A percentile compares a stretch with the other conserved stretches of the same genome.
phyloP scores from a whole-genome alignment of 2,113 vertebrate species.

The Oryzias curvinotus region DNA sequence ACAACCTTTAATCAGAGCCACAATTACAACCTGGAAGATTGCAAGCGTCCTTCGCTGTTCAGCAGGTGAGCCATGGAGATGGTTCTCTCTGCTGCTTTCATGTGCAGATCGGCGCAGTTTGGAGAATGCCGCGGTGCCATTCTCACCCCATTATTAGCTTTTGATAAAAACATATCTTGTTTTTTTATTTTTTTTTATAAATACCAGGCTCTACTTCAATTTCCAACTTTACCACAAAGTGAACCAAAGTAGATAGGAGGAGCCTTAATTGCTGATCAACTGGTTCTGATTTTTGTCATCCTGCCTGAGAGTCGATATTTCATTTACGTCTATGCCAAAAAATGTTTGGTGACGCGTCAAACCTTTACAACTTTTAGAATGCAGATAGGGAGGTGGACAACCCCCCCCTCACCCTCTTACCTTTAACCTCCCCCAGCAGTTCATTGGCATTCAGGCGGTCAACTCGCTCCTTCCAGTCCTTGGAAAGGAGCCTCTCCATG shows the following conservation, averaged over 20 bases:
- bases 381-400: not conserved
- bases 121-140: conserved; percentile 12
- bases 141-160: conserved; percentile 17
- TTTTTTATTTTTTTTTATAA: not conserved
- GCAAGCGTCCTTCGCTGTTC: conserved; percentile 1
- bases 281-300: no score
- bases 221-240: not conserved
- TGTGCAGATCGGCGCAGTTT: conserved; percentile 26
- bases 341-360: not conserved
- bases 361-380: not conserved
- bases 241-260: not conserved
- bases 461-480: conserved; percentile 95
- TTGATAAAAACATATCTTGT: not conserved
- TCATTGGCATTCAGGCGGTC: conserved; percentile 89
- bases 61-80: conserved; percentile 10
- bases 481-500: conserved; percentile 91
- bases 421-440: conserved; percentile 93
- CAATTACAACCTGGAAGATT: conserved; percentile 44
- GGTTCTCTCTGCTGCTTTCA: conserved; percentile 25
- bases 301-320: not conserved
- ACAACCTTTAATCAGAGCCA: conserved; percentile 60
- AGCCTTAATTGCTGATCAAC: no score
- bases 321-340: not conserved
- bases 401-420: conserved; percentile 62
- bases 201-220: conserved; percentile 3